A percentile compares a stretch with the other conserved stretches of the same genome.
Conservation (phyloP, 2,888 invertebrate genomes). For the Hoplodrina ambigua region DNA sequence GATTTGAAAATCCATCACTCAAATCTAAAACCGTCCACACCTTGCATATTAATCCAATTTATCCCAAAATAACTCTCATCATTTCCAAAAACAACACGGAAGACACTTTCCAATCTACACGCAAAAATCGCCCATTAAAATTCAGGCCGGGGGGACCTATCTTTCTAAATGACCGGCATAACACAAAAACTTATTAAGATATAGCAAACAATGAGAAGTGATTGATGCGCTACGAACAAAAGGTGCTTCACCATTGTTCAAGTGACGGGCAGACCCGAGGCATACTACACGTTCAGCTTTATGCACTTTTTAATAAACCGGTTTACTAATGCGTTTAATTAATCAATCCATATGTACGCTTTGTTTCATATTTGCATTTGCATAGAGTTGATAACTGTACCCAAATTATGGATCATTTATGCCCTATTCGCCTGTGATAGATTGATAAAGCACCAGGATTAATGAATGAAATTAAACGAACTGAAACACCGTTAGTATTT, state of each 20-base stretch:
- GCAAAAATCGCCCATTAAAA: slow-evolving; percentile 76
- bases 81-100: slow-evolving; percentile 54
- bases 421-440: slow-evolving; percentile 33
- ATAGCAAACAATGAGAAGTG: slow-evolving; percentile 86
- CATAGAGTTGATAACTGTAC: slow-evolving; percentile 61
- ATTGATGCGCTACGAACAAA: slow-evolving; percentile 88
- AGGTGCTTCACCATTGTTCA: slow-evolving; percentile 81
- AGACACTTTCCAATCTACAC: slow-evolving; percentile 70
- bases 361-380: slow-evolving; percentile 72
- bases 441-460: slow-evolving; percentile 46
- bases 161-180: slow-evolving; percentile 88
- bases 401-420: slow-evolving; percentile 47
- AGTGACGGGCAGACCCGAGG: slow-evolving; percentile 75
- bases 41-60: neutral
- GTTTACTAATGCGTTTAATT: slow-evolving; percentile 84
- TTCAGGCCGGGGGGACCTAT: slow-evolving; percentile 77
- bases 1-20: neutral
- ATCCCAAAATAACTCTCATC: slow-evolving; percentile 11
- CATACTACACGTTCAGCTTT: slow-evolving; percentile 73
- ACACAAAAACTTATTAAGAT: slow-evolving; percentile 89
- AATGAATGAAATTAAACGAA: slow-evolving; percentile 42
- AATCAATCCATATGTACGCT: slow-evolving; percentile 78
- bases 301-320: slow-evolving; percentile 86
- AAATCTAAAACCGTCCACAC: neutral
- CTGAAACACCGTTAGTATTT: slow-evolving; percentile 32